These are phyloP conservation scores for Aphaenogaster ashmeadi DNA, from an alignment of 1,140 invertebrate genomes.

Conservation along the genomic window DNA sequence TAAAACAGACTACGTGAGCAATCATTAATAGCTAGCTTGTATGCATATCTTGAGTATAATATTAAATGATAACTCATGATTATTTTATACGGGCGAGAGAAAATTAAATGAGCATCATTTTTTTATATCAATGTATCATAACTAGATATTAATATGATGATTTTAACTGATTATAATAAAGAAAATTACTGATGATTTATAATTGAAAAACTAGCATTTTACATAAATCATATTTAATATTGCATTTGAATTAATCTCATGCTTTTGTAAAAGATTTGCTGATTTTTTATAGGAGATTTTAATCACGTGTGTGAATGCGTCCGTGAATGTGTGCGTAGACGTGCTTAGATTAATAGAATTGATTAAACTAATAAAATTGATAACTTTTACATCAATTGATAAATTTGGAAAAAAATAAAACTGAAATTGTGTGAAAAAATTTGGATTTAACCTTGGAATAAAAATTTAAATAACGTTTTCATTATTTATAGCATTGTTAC, in stretches of 20 bases:
- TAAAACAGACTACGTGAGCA: neutral
- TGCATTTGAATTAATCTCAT: neutral
- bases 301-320: neutral
- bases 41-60: neutral
- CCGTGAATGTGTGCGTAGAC: no score
- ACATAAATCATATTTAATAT: neutral
- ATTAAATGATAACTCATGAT: neutral
- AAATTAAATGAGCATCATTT: neutral
- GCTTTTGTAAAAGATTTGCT: neutral
- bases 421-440: neutral
- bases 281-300: neutral
- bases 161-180: neutral
- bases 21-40: neutral
- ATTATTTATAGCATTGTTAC: neutral
- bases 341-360: neutral
- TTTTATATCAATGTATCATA: neutral
- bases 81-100: neutral
- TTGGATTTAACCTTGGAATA: neutral
- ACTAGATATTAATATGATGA: neutral
- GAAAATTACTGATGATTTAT: neutral
- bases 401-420: neutral
- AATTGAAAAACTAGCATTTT: neutral
- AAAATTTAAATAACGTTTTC: neutral
- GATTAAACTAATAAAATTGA: neutral
- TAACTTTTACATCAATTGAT: neutral